phyloP scores from a whole-genome alignment of 2,797 vertebrate genomes.

The Pampus argenteus region DNA sequence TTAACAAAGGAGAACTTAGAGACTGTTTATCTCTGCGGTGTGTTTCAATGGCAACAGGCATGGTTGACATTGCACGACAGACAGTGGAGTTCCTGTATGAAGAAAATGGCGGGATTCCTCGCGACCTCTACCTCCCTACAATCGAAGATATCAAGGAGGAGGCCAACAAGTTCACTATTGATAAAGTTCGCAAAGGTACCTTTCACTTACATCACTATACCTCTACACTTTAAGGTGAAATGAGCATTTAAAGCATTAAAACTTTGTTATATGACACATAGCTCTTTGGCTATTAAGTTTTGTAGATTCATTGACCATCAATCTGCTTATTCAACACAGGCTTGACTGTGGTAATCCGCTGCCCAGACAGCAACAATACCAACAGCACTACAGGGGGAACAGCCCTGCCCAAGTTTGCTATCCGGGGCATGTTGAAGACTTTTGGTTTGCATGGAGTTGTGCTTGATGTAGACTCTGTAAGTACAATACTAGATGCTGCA shows the following conservation, averaged over 20 bases:
- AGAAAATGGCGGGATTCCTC: conserved; percentile 97
- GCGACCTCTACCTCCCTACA: conserved; percentile 98
- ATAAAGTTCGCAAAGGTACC: conserved; percentile 99
- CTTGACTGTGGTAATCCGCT: conserved; percentile 95
- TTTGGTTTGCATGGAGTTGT: conserved; percentile 97
- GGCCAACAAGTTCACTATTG: conserved; percentile 98
- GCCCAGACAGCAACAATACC: conserved; percentile 96
- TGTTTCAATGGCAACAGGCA: conserved; percentile 84
- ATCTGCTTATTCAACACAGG: conserved; percentile 78
- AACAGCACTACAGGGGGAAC: conserved; percentile 92
- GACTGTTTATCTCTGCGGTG: not conserved
- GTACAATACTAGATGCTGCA: conserved; percentile 48
- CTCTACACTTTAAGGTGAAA: not conserved
- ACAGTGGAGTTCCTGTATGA: conserved; percentile 99
- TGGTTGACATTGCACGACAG: conserved; percentile 98
- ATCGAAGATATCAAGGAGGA: conserved; percentile 99
- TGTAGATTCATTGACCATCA: not conserved
- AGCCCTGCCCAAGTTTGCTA: conserved; percentile 96
- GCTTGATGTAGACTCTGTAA: conserved; percentile 96
- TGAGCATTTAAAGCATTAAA: not conserved
- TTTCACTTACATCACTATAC: not conserved
- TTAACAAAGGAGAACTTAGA: not conserved
- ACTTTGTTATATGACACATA: not conserved
- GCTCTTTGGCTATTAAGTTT: not conserved
- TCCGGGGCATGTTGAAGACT: conserved; percentile 97